Conservation (phyloP, 2,888 invertebrate species). For the Dryobotodes eremita region DNA sequence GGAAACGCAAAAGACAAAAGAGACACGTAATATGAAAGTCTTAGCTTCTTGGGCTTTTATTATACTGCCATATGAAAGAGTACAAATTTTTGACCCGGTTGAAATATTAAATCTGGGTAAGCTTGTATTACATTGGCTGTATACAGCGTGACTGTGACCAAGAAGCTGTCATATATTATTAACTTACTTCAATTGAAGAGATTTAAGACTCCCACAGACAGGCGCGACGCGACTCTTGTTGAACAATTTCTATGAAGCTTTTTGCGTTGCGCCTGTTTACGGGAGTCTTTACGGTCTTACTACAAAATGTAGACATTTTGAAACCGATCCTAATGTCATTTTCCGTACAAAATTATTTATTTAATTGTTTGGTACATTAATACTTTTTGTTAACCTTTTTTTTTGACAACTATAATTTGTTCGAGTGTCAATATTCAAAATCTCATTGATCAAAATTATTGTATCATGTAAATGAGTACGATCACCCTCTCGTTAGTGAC, state of each 20-base stretch:
- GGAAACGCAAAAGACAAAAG: conserved; percentile 81
- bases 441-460: conserved; percentile 53
- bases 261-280: too few relatives aligned
- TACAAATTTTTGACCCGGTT: conserved; percentile 60
- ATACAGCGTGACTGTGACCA: conserved; percentile 20
- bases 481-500: conserved; percentile 52
- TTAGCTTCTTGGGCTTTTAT: conserved; percentile 72
- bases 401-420: conserved; percentile 37
- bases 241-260: too few relatives aligned
- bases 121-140: conserved; percentile 27
- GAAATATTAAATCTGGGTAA: conserved; percentile 63
- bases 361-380: neutral
- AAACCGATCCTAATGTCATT: neutral
- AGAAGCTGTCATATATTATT: conserved; percentile 18
- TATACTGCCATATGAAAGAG: conserved; percentile 61
- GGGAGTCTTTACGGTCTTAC: neutral
- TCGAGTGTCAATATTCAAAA: conserved; percentile 38
- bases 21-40: conserved; percentile 77
- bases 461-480: conserved; percentile 54
- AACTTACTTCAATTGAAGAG: neutral
- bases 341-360: neutral
- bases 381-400: neutral
- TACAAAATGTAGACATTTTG: neutral
- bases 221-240: too few relatives aligned
- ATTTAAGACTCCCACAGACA: neutral